These are phyloP conservation scores for Dromaius novaehollandiae DNA, from an alignment of 2,113 vertebrate species.

Conservation along the genomic window DNA sequence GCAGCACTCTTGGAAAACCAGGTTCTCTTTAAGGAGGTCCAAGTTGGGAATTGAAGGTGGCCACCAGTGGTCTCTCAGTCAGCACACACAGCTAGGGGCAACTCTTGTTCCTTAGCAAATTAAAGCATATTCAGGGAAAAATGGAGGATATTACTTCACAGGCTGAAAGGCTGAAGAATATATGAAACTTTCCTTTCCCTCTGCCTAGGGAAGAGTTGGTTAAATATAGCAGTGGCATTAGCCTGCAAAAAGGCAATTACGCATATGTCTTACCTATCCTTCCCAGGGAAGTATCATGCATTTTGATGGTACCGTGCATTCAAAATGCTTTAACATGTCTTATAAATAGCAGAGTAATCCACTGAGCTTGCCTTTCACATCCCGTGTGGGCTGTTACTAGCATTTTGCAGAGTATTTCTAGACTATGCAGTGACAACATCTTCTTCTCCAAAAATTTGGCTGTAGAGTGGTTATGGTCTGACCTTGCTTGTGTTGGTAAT, in stretches of 20 bases:
- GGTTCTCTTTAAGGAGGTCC: neutral
- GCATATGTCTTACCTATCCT: neutral
- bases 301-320: neutral
- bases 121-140: neutral
- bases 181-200: neutral
- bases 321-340: neutral
- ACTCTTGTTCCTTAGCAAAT: neutral
- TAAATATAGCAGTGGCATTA: neutral
- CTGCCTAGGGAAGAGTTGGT: neutral
- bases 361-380: rapidly evolving
- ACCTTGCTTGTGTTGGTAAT: neutral
- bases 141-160: neutral
- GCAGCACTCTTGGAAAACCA: rapidly evolving
- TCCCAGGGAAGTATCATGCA: neutral
- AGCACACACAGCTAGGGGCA: neutral
- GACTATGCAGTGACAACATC: neutral
- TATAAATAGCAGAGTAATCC: neutral
- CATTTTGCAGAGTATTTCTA: neutral
- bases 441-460: neutral
- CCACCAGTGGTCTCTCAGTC: neutral
- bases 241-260: neutral
- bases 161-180: rapidly evolving
- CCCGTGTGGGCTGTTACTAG: neutral
- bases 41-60: neutral
- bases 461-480: neutral